Percentiles rank a stretch among this genome's conserved stretches.
These are phyloP conservation scores for Tarsius wallacei DNA, from an alignment of 2,797 vertebrate genomes.

Conservation along the genomic window DNA sequence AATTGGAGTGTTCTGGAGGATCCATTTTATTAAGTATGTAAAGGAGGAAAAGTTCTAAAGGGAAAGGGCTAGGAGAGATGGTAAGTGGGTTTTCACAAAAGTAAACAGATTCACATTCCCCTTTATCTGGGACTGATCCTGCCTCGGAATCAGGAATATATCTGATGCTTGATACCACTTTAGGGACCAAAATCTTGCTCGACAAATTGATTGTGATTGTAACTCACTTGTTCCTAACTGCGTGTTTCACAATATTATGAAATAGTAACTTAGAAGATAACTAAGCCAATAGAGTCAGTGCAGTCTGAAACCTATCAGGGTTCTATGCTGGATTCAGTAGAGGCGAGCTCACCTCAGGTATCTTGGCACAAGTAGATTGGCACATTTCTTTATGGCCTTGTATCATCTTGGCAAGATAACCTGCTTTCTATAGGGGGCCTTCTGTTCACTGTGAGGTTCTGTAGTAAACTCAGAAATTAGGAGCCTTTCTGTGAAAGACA, in stretches of 20 bases:
- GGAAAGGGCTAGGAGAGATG: neutral
- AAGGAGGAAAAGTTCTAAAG: neutral
- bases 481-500: slow-evolving; percentile 21
- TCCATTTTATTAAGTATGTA: neutral
- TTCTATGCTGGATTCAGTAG: neutral
- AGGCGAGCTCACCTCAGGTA: slow-evolving; percentile 25
- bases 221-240: neutral
- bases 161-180: neutral
- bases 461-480: slow-evolving; percentile 44
- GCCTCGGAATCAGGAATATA: neutral
- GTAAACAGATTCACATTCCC: neutral
- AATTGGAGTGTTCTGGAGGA: neutral
- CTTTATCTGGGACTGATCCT: neutral
- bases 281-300: neutral
- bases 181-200: neutral
- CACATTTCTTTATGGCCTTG: slow-evolving; percentile 65
- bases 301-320: neutral
- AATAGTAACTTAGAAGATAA: neutral
- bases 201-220: neutral
- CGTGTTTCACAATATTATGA: neutral
- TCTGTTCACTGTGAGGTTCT: slow-evolving; percentile 51
- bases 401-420: slow-evolving; percentile 59
- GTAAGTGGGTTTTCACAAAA: neutral
- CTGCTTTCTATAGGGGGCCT: slow-evolving; percentile 48
- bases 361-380: slow-evolving; percentile 63